phyloP scores from a whole-genome alignment of 2,888 invertebrate species.

The Machimus atricapillus region DNA sequence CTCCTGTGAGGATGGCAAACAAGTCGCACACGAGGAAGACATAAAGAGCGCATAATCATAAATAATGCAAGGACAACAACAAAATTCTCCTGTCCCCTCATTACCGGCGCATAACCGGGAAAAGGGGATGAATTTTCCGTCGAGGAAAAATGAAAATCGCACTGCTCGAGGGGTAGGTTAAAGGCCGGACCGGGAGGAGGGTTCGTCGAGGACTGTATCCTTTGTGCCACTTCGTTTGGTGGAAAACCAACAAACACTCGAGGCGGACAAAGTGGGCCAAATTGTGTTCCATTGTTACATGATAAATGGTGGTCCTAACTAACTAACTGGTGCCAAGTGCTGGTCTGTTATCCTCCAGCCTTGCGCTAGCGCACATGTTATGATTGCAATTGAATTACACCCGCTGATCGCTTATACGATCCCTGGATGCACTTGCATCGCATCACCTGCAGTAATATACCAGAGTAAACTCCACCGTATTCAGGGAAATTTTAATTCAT shows the following conservation, averaged over 20 bases:
- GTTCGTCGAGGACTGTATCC: background rate
- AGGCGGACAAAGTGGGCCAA: slow-evolving; percentile 47
- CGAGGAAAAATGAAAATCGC: slow-evolving; percentile 8
- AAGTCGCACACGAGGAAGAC: slow-evolving; percentile 37
- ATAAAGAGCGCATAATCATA: slow-evolving; percentile 47
- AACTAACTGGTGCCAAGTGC: slow-evolving; percentile 41
- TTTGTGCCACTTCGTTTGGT: slow-evolving; percentile 43
- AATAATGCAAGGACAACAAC: slow-evolving; percentile 45
- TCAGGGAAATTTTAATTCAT: background rate
- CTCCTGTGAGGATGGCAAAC: background rate
- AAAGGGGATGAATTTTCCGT: background rate
- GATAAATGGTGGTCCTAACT: slow-evolving; percentile 42
- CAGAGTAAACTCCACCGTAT: background rate
- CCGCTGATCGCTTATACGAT: slow-evolving; percentile 31
- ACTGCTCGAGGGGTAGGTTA: background rate
- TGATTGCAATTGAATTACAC: slow-evolving; percentile 45
- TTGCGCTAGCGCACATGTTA: slow-evolving; percentile 42
- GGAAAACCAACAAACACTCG: slow-evolving; percentile 48
- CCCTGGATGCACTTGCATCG: background rate
- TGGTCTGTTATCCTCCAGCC: slow-evolving; percentile 27
- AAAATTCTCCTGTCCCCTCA: slow-evolving; percentile 47
- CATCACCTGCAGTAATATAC: background rate
- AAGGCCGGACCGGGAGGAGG: background rate
- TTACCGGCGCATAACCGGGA: slow-evolving; percentile 25
- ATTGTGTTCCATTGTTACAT: slow-evolving; percentile 47